Percentiles rank a stretch among this genome's conserved stretches.
Conservation (phyloP, 2,113 vertebrate genomes). For the Syngnathoides biaculeatus region DNA sequence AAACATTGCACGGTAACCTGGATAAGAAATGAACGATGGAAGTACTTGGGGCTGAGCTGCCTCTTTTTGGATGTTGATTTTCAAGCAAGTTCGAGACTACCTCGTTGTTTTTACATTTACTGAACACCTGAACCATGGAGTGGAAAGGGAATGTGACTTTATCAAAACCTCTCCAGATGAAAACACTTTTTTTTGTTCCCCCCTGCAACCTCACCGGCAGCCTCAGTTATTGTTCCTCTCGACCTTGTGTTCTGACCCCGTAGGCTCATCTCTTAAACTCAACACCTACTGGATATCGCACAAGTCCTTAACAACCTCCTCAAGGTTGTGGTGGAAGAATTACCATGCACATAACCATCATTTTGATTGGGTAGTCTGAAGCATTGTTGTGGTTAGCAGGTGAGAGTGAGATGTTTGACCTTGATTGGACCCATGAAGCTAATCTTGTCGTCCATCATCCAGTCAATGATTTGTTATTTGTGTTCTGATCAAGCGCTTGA, state of each 20-base stretch:
- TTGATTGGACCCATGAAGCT: conserved; percentile 72
- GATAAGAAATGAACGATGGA: neutral
- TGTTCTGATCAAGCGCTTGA: conserved; percentile 68
- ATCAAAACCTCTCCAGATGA: neutral
- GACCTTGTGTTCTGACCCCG: conserved; percentile 69
- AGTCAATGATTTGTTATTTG: conserved; percentile 74
- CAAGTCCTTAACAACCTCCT: conserved; percentile 68
- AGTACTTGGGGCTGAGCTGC: no score
- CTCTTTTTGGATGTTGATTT: neutral
- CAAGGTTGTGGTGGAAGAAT: conserved; percentile 63
- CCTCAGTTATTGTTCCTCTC: conserved; percentile 38
- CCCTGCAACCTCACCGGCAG: conserved; percentile 21
- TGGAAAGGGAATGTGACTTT: neutral
- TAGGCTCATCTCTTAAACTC: conserved; percentile 64
- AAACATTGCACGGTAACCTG: neutral
- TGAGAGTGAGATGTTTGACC: conserved; percentile 70
- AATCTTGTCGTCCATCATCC: conserved; percentile 71
- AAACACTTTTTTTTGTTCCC: conserved; percentile 2
- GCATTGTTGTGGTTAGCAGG: conserved; percentile 64
- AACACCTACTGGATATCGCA: conserved; percentile 66
- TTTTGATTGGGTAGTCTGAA: conserved; percentile 54
- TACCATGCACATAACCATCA: conserved; percentile 67
- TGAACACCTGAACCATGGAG: neutral
- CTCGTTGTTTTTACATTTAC: neutral
- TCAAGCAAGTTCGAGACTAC: neutral